Base-by-base conservation (phyloP, 1,140 invertebrate genomes). In the Panagrolaimus sp. region DNA sequence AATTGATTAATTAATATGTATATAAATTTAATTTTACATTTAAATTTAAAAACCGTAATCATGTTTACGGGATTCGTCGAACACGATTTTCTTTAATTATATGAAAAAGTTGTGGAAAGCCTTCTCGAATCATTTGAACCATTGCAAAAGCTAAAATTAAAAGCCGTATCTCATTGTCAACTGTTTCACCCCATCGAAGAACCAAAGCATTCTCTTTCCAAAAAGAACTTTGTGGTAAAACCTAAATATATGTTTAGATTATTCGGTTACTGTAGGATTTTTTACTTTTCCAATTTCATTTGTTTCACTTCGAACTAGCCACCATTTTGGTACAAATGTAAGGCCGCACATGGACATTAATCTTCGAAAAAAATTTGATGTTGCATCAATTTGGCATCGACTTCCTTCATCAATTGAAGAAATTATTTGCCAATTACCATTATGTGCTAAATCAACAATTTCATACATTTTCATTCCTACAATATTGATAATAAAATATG, bases 391-490 rank as follows among this genome's bases (percentile, higher is more conserved):
- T n/a, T 73, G 58, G 66, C 76, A 78, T 52, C 75, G 78, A 28
- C 63, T 68, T 52, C 65, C n/a, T 44, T 78, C 76, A 52, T 81
- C 76, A 52, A 75, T 69, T 14, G 62, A 38, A 24, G 66, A 71
- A 45, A 65, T 81, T 21, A 78, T 74, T 26, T 68, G 43, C 71
- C 76, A 81, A 43, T 72, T 70, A n/a, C 26, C 24, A n/a, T 65
- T 48, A 32, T 76, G 63, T 32, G 65, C 55, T n/a, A 17, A 66
- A n/a, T 76, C 63, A 1, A 78, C 65, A 15, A 78, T 63, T 47
- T 78, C 78, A 44, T 71, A 78, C 26, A 78, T 68, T 78, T 81
- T 78, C 24, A 78, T 78, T 6, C 77, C 75, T 76, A 43, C 66
- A 74, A 21, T 38, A 14, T 28, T 32, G 15, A 7, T 45, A 70